phyloP scores from a whole-genome alignment of 2,113 vertebrate genomes.

The Pteruthius melanotis region DNA sequence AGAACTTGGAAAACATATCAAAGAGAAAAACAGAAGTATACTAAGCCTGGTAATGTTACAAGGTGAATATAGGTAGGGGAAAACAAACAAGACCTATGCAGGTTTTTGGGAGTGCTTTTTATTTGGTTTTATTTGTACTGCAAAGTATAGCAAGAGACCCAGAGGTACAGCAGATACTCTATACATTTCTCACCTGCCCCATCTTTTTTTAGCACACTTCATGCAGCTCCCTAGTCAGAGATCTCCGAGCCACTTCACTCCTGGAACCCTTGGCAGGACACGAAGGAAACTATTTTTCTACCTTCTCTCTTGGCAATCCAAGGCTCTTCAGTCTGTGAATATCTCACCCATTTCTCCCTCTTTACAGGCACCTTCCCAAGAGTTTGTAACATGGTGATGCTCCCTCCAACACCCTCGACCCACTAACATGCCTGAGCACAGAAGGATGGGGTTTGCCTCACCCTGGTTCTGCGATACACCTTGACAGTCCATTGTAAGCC shows the following conservation, averaged over 20 bases:
- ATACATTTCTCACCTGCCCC: neutral
- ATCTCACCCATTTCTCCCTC: neutral
- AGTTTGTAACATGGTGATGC: neutral
- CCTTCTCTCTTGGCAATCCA: neutral
- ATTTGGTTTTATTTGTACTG: neutral
- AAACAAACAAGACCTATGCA: neutral
- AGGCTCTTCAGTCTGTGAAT: neutral
- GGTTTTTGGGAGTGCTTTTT: neutral
- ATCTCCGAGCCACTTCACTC: neutral
- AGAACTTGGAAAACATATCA: neutral
- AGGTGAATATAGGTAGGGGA: neutral
- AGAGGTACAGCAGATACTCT: neutral
- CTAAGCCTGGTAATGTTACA: neutral
- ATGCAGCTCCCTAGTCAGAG: neutral
- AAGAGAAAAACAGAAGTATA: neutral
- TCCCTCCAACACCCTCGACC: neutral
- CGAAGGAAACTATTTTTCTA: neutral
- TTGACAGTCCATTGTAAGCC: neutral
- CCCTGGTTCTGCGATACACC: neutral
- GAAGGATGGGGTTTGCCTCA: neutral
- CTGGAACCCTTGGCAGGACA: neutral
- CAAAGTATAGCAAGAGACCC: neutral
- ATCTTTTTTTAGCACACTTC: neutral
- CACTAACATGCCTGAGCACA: neutral
- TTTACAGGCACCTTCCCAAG: neutral